Percentiles rank a stretch among this genome's conserved stretches.
Conservation (phyloP, 1,140 invertebrate genomes). For the Atta colombica region DNA sequence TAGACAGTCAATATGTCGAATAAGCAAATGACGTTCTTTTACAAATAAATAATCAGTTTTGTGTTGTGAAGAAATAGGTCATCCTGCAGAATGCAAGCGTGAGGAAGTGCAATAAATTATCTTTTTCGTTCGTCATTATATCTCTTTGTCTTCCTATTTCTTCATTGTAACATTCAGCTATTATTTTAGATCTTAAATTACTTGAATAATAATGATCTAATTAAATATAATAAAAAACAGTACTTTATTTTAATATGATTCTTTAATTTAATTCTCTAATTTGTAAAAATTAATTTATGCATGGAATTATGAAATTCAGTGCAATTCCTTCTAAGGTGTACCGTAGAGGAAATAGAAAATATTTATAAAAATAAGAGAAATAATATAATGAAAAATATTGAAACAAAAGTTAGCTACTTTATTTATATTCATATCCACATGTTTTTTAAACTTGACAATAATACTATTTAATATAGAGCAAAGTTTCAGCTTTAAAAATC, state of each 20-base stretch:
- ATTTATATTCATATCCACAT: too few relatives aligned
- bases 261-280: slow-evolving; percentile 9
- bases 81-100: neutral
- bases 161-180: neutral
- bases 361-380: neutral
- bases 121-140: slow-evolving; percentile 5
- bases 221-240: neutral
- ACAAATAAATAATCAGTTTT: slow-evolving; percentile 19
- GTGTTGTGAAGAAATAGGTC: slow-evolving; percentile 16
- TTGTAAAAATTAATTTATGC: neutral
- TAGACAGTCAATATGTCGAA: slow-evolving; percentile 1
- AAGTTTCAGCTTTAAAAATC: too few relatives aligned
- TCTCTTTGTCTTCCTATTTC: neutral
- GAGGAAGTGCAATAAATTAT: slow-evolving; percentile 11
- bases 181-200: neutral
- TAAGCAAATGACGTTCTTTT: neutral
- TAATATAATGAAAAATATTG: neutral
- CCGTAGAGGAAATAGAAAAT: neutral
- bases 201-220: neutral
- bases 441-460: too few relatives aligned
- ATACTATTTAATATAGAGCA: too few relatives aligned
- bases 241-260: slow-evolving; percentile 4
- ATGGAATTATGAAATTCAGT: neutral
- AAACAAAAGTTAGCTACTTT: too few relatives aligned
- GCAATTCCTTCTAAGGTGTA: neutral